A percentile compares a stretch with the other conserved stretches of the same genome.
These are phyloP conservation scores for Chrysemys picta DNA, from an alignment of 2,113 vertebrate genomes.

Conservation along the genomic window DNA sequence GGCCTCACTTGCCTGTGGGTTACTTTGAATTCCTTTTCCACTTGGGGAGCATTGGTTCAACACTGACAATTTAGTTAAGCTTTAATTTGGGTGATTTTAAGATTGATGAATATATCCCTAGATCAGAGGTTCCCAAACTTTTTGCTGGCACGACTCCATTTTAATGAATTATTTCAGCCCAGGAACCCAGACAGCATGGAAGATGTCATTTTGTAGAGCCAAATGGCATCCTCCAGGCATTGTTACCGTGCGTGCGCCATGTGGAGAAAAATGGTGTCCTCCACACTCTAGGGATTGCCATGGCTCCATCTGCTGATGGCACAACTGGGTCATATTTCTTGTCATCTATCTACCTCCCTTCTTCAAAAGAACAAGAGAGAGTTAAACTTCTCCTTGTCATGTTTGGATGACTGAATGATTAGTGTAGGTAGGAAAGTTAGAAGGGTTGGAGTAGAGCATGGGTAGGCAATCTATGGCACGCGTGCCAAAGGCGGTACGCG, in stretches of 20 bases:
- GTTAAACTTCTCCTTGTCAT: neutral
- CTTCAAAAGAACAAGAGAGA: neutral
- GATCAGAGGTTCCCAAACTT: neutral
- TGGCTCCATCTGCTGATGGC: too few relatives aligned
- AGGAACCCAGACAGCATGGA: neutral
- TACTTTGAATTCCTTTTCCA: neutral
- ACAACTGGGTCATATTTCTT: neutral
- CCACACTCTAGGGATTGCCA: neutral
- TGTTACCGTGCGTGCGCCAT: neutral
- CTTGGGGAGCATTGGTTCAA: neutral
- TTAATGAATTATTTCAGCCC: neutral
- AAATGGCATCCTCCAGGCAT: neutral
- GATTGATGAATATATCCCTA: neutral
- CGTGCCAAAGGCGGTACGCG: too few relatives aligned
- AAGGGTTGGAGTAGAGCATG: slow-evolving; percentile 14
- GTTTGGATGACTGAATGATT: neutral
- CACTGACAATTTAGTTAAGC: neutral
- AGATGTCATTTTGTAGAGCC: neutral
- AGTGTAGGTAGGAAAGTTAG: neutral
- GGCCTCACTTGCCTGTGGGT: neutral
- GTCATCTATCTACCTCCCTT: neutral
- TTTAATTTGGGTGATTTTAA: neutral
- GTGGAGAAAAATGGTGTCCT: neutral
- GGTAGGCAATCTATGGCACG: too few relatives aligned
- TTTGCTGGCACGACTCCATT: neutral